phyloP scores from a whole-genome alignment of 2,797 vertebrate genomes.

The Oreortyx pictus region DNA sequence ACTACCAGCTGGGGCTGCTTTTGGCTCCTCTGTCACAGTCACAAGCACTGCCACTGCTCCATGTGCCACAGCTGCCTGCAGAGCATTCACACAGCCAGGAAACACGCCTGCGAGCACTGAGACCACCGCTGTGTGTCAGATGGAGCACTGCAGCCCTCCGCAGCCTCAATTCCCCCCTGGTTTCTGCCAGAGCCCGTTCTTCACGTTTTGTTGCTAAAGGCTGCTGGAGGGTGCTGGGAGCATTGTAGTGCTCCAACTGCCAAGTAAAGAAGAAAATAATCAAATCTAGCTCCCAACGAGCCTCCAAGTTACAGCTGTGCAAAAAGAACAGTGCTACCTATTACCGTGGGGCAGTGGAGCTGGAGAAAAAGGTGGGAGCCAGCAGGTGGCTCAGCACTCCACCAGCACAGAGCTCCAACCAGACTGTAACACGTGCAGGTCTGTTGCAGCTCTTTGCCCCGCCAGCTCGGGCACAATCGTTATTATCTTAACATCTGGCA shows the following conservation, averaged over 20 bases:
- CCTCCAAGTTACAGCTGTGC: rapidly evolving
- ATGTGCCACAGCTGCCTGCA: neutral
- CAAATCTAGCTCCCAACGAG: neutral
- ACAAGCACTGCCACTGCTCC: neutral
- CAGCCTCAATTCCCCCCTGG: neutral
- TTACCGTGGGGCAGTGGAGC: neutral
- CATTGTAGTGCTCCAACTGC: neutral
- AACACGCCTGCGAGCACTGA: neutral
- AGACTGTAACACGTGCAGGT: rapidly evolving
- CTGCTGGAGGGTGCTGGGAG: neutral
- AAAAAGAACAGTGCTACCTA: neutral
- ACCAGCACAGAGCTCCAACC: neutral
- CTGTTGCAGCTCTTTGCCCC: neutral
- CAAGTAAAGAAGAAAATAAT: neutral
- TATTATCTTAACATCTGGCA: neutral
- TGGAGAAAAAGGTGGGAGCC: neutral
- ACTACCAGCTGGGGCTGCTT: neutral
- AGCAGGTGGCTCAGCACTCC: neutral
- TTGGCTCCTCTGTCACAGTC: neutral
- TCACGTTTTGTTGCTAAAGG: neutral
- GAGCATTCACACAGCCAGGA: neutral
- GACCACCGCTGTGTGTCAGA: neutral
- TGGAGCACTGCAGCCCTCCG: neutral
- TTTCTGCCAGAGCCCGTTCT: neutral
- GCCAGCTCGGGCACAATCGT: neutral